Evolutionary conservation across 2,113 vertebrate species (phyloP).

Genomic region (Furnarius figulus): DNA sequence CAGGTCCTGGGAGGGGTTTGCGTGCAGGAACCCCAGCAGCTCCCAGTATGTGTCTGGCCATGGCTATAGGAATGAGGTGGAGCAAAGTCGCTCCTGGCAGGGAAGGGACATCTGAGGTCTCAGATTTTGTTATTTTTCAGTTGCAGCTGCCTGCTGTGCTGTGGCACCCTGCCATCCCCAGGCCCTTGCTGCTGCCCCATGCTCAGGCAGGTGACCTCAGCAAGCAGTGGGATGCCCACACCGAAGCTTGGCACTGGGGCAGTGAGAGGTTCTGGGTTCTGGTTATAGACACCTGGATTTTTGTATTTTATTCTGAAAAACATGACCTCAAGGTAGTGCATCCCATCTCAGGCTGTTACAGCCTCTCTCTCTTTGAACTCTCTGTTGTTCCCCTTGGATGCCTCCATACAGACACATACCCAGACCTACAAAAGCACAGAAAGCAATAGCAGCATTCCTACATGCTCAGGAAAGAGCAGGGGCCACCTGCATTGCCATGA

Average conservation of each 20-base stretch:
- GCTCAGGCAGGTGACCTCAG: fast-evolving
- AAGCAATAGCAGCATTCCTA: neutral
- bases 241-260: neutral
- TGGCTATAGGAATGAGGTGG: neutral
- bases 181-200: fast-evolving
- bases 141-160: neutral
- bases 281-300: neutral
- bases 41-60: fast-evolving
- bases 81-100: neutral
- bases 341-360: neutral
- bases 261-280: neutral
- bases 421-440: neutral
- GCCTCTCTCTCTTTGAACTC: neutral
- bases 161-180: neutral
- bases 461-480: neutral
- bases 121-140: neutral
- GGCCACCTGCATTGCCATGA: neutral
- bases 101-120: neutral
- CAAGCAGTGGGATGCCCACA: neutral
- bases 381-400: neutral
- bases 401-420: neutral
- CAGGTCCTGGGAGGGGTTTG: fast-evolving
- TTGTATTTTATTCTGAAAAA: neutral
- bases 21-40: neutral
- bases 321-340: neutral